These are phyloP conservation scores for Solenopsis fugax DNA, from an alignment of 1,140 invertebrate species.

Conservation along the genomic window DNA sequence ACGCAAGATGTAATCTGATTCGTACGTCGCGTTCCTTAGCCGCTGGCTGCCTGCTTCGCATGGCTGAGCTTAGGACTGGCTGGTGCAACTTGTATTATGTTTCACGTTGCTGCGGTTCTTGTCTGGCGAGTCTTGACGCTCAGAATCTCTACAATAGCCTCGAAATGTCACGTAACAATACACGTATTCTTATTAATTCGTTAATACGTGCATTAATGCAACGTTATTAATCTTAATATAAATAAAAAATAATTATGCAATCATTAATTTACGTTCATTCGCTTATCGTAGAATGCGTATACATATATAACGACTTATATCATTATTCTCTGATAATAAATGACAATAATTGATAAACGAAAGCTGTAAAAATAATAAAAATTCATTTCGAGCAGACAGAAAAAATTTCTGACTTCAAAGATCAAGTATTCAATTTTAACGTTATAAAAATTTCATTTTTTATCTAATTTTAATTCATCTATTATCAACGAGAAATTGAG, in stretches of 20 bases:
- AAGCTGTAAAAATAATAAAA: not conserved
- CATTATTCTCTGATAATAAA: not conserved
- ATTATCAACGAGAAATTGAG: not conserved
- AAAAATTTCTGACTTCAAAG: not conserved
- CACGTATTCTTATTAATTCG: conserved; percentile 46
- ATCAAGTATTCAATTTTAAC: conserved; percentile 8
- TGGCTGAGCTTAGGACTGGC: conserved; percentile 85
- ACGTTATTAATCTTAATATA: not conserved
- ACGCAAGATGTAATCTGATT: conserved; percentile 86
- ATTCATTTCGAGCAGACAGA: not conserved
- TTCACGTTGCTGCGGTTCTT: conserved; percentile 86
- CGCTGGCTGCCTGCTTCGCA: conserved; percentile 82
- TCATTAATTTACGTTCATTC: not conserved
- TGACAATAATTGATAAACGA: not conserved
- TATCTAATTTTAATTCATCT: conserved; percentile 19
- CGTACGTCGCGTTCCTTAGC: conserved; percentile 84
- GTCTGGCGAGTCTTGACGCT: conserved; percentile 76
- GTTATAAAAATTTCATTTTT: not conserved
- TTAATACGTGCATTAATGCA: not conserved
- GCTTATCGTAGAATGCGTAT: not conserved
- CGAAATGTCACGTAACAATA: conserved; percentile 73
- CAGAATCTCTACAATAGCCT: conserved; percentile 68
- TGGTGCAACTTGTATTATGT: conserved; percentile 86
- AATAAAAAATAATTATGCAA: not conserved
- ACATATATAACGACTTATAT: not conserved